Base-by-base conservation (phyloP, 53 echinoderm and acorn worm genomes). In the Stichopus horrens region DNA sequence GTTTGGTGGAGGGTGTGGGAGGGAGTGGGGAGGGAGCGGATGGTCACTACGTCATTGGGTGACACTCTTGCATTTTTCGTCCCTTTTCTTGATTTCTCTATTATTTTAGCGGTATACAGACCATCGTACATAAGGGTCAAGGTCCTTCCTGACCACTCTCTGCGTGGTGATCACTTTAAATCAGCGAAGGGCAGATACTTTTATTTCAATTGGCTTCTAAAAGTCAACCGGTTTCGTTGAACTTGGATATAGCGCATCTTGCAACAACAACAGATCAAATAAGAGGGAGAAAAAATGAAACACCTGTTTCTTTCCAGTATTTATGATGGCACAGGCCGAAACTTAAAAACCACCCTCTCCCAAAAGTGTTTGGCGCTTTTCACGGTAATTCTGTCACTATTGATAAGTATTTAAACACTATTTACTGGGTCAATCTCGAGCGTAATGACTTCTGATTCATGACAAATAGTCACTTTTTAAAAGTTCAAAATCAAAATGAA, bases 251-350 rank as follows among this genome's bases (percentile, higher is more conserved):
- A 16, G 63, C 63, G 63, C 63, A 63, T 63, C 63, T 63, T 63
- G 8, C 37, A 37, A 9, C 16, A 63, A 63, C 10, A 10, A 13
- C 63, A 63, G 16, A 16, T 63, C 75, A 78, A 55, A 53, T 78
- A 55, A 79, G n/a, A 7, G 53, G 8, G 19, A 18, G 53, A 52
- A 53, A 5, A 14, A 18, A 18, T 18, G 51, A 55, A 79, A 53
- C 79, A 79, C 79, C 79, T 79, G 79, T 79, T 79, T 19, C 54
- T 16, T 53, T 79, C 55, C 54, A 63, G 79, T 55, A 55, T 79
- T 79, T 79, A 79, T 55, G 79, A 79, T 79, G 54, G 53, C 79
- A 79, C 52, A 37, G 10, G 54, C 55, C 53, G 53, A 54, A 54
- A 54, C 53, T 79, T 79, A 79, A 37, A 37, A 37, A 79, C 79